Evolutionary conservation across 2,113 vertebrate species (phyloP).

Genomic region (Corynorhinus townsendii): DNA sequence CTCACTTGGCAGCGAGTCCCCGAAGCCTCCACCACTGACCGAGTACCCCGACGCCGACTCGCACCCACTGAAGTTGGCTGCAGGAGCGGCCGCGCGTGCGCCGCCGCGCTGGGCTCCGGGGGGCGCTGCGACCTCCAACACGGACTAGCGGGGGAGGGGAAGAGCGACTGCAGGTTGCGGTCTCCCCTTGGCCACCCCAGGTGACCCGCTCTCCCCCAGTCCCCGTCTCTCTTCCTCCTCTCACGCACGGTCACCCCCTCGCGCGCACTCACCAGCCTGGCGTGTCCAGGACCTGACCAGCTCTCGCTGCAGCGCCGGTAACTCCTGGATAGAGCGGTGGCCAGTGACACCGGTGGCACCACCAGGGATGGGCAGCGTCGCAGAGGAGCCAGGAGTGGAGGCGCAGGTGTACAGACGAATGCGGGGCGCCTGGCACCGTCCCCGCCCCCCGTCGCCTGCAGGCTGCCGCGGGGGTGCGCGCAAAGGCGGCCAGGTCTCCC

Average conservation of each 20-base stretch:
- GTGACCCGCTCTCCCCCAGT: neutral
- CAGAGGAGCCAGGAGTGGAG: neutral
- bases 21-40: neutral
- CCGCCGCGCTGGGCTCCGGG: slow-evolving; percentile 21
- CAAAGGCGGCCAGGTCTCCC: slow-evolving; percentile 80
- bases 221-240: neutral
- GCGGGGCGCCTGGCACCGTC: slow-evolving; percentile 30
- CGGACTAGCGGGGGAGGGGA: neutral
- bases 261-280: neutral
- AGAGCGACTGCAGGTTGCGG: neutral
- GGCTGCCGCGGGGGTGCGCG: slow-evolving; percentile 78
- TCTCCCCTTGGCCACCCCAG: neutral
- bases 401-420: slow-evolving; percentile 38
- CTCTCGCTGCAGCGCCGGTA: neutral
- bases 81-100: slow-evolving; percentile 59
- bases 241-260: neutral
- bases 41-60: slow-evolving; percentile 54
- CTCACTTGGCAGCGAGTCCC: neutral
- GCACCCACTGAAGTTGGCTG: slow-evolving; percentile 59
- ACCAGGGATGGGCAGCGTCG: neutral
- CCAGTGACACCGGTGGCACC: neutral
- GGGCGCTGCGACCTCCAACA: slow-evolving; percentile 28
- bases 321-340: neutral
- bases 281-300: neutral
- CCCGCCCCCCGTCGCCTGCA: slow-evolving; percentile 79